These are phyloP conservation scores for Lates japonicus DNA, from an alignment of 2,797 vertebrate species.

Conservation along the genomic window DNA sequence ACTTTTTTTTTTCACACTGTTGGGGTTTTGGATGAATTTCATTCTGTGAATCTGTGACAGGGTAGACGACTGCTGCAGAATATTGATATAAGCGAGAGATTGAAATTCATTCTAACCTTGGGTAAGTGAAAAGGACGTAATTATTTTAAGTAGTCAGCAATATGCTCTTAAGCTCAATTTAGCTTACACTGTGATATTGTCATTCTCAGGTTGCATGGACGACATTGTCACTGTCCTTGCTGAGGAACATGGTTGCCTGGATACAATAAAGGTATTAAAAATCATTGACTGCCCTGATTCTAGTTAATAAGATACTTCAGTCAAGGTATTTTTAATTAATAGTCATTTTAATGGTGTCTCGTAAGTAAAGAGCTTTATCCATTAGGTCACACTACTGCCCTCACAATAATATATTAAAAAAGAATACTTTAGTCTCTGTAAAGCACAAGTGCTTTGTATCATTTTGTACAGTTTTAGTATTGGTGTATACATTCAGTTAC, in stretches of 20 bases:
- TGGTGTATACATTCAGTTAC: neutral
- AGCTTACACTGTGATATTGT: slow-evolving; percentile 17
- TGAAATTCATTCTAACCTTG: slow-evolving; percentile 94
- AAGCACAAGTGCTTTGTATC: neutral
- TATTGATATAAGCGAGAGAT: slow-evolving; percentile 92
- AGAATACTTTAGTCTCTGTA: neutral
- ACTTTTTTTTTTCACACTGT: neutral
- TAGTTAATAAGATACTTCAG: neutral
- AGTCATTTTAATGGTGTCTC: neutral
- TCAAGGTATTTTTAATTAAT: neutral
- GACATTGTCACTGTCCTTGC: slow-evolving; percentile 94
- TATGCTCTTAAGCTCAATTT: slow-evolving; percentile 24
- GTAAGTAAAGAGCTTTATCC: neutral
- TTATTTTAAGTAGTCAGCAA: slow-evolving; percentile 8
- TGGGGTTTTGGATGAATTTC: neutral
- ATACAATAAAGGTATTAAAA: slow-evolving; percentile 90
- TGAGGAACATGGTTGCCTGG: slow-evolving; percentile 96
- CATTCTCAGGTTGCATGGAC: slow-evolving; percentile 91
- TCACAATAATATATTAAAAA: neutral
- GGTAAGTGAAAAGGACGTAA: slow-evolving; percentile 85
- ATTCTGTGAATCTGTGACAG: slow-evolving; percentile 75
- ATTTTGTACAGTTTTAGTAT: too few species aligned
- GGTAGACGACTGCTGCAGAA: slow-evolving; percentile 94
- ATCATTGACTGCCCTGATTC: neutral
- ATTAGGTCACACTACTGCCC: neutral